Percentiles rank a stretch among this genome's conserved stretches.
Conservation (phyloP, 2,113 vertebrate species). For the Atrichornis clamosus region DNA sequence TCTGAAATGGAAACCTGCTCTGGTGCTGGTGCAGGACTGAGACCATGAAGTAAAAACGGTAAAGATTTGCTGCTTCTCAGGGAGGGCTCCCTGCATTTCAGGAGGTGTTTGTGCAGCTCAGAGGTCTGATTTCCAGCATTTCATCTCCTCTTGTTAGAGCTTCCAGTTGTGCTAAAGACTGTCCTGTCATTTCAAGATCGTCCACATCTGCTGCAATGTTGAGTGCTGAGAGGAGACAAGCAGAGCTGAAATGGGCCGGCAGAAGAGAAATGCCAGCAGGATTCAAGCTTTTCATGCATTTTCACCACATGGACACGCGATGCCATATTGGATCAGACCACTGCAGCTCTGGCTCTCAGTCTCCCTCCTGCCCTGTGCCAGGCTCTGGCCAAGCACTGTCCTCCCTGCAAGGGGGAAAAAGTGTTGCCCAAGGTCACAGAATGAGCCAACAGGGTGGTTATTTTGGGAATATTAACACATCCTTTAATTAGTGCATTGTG, state of each 20-base stretch:
- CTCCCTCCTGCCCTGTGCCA: background rate
- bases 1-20: background rate
- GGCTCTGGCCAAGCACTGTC: background rate
- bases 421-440: background rate
- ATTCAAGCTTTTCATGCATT: background rate
- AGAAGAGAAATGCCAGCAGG: background rate
- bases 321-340: background rate
- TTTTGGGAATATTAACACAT: background rate
- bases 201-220: background rate
- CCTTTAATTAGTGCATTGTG: background rate
- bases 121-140: background rate
- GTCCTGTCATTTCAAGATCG: background rate
- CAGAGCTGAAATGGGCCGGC: background rate
- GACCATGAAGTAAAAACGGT: background rate
- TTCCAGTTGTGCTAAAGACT: background rate
- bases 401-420: background rate
- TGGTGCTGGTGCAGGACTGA: background rate
- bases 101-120: background rate
- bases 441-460: background rate
- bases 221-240: background rate
- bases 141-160: background rate
- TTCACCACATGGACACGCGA: rapidly evolving
- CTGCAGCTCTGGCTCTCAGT: background rate
- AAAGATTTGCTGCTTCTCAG: background rate
- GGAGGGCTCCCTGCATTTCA: background rate